Conservation (phyloP, 2,113 vertebrate species). For the Corythoichthys intestinalis region DNA sequence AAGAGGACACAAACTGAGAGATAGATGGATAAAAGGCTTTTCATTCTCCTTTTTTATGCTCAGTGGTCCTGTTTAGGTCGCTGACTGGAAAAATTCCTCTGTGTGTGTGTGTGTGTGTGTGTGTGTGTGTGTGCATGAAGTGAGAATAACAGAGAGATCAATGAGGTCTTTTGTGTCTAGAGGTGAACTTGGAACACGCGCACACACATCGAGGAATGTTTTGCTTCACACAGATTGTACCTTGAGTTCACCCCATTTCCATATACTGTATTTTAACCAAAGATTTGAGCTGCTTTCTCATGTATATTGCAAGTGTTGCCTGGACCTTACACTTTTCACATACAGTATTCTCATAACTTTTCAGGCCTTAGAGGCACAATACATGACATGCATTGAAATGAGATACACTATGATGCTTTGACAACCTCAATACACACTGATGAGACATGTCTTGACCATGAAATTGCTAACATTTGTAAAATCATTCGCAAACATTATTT, state of each 20-base stretch:
- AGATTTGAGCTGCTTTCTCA: not conserved
- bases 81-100: constrained; percentile 23
- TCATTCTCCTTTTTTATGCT: constrained; percentile 34
- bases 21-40: constrained; percentile 55
- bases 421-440: too few relatives aligned
- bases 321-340: not conserved
- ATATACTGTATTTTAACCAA: not conserved
- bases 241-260: constrained; percentile 8
- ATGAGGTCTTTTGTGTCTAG: constrained; percentile 56
- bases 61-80: constrained; percentile 39
- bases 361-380: too few relatives aligned
- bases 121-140: constrained; percentile 16
- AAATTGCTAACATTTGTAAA: too few relatives aligned
- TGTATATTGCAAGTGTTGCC: not conserved
- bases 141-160: constrained; percentile 38
- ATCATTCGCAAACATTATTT: too few relatives aligned
- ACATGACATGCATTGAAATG: too few relatives aligned
- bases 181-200: constrained; percentile 56
- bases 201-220: constrained; percentile 19
- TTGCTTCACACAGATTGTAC: constrained; percentile 9
- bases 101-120: constrained; percentile 14
- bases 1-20: constrained; percentile 27
- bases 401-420: too few relatives aligned
- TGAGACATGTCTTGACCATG: too few relatives aligned
- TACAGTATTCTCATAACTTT: too few relatives aligned